Conservation (phyloP, 2,888 invertebrate genomes). For the Tridacna crocea region DNA sequence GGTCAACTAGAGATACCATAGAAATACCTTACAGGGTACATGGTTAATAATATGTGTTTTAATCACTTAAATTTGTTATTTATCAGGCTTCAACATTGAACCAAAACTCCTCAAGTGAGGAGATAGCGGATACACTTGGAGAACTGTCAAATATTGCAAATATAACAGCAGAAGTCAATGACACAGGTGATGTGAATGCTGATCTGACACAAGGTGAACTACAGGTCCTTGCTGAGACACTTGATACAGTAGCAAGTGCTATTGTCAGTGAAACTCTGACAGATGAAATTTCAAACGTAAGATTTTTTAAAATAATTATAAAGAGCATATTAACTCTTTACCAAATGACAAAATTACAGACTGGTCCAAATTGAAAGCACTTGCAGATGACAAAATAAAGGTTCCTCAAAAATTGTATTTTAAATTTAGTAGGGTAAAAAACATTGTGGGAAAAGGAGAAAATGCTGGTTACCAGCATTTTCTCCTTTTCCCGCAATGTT, state of each 20-base stretch:
- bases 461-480: background rate
- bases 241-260: constrained; percentile 4
- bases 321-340: too few species aligned
- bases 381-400: too few species aligned
- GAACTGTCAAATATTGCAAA: background rate
- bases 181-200: background rate
- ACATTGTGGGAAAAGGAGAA: background rate
- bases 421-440: too few species aligned
- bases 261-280: background rate
- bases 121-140: constrained; percentile 1
- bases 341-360: too few species aligned
- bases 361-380: too few species aligned
- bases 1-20: too few species aligned
- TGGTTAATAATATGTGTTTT: too few species aligned
- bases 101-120: constrained; percentile 4
- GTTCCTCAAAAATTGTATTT: too few species aligned
- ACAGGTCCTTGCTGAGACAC: background rate
- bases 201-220: background rate
- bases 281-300: constrained; percentile 8
- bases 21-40: too few species aligned
- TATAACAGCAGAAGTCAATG: constrained; percentile 4
- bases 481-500: background rate
- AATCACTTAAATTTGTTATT: too few species aligned
- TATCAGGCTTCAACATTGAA: constrained; percentile 1
- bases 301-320: background rate